Evolutionary conservation across 1,140 invertebrate genomes (phyloP).

Genomic region (Chrysomallon squamiferum): DNA sequence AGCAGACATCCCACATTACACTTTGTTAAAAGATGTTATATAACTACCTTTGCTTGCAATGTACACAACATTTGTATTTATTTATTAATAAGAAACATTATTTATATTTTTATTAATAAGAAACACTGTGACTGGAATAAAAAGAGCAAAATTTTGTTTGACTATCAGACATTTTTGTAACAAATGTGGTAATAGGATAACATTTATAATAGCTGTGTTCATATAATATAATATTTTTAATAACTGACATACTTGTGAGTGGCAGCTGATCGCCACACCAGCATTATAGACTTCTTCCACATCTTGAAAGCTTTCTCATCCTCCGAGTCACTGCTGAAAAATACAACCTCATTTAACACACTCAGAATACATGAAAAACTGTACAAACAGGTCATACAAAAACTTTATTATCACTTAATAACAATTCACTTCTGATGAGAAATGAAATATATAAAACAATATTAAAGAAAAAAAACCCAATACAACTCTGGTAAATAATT

Average conservation of each 20-base stretch:
- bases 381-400: neutral
- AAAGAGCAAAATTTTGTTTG: neutral
- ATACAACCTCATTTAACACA: too few species aligned
- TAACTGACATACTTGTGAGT: conserved; percentile 75
- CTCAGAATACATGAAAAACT: neutral
- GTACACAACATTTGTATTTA: too few species aligned
- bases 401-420: neutral
- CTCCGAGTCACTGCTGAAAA: conserved; percentile 62
- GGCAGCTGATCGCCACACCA: conserved; percentile 81
- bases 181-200: too few species aligned
- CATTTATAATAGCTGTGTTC: too few species aligned
- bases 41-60: too few species aligned
- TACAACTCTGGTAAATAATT: neutral
- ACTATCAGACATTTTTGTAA: neutral
- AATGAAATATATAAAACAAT: neutral
- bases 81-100: too few species aligned
- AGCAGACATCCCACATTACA: too few species aligned
- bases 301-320: conserved; percentile 75
- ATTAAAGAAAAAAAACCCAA: neutral
- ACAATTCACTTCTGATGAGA: too few species aligned
- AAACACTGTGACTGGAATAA: neutral
- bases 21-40: too few species aligned
- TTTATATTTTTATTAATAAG: too few species aligned
- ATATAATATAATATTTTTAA: neutral
- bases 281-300: conserved; percentile 90